Conservation (phyloP, 1,140 invertebrate species). For the Bombus sylvicola region DNA sequence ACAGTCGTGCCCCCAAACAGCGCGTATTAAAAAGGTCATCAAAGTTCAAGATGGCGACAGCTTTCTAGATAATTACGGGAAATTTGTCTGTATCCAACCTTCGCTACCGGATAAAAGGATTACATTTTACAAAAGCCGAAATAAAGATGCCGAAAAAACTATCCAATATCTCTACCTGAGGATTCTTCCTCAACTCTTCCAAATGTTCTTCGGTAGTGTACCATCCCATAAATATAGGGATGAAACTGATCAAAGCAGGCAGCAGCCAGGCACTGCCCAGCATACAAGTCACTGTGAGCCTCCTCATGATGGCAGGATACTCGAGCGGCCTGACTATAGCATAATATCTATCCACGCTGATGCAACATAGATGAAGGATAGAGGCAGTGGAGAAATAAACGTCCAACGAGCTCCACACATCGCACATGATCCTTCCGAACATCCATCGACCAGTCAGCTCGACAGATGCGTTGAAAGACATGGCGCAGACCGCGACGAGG, state of each 20-base stretch:
- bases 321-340: constrained; percentile 94
- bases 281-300: constrained; percentile 90
- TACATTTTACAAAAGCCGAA: no score
- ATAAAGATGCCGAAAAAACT: no score
- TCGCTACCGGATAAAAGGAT: no score
- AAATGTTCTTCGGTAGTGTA: constrained; percentile 92
- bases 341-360: constrained; percentile 96
- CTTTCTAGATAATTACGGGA: no score
- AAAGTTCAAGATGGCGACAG: no score
- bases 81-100: no score
- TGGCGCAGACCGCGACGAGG: constrained; percentile 94
- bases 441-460: constrained; percentile 93
- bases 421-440: constrained; percentile 95
- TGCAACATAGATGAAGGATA: constrained; percentile 97
- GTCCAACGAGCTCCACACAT: constrained; percentile 97
- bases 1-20: no score
- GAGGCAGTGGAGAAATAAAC: constrained; percentile 98
- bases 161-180: constrained; percentile 83
- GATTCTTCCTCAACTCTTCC: constrained; percentile 85
- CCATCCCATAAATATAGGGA: constrained; percentile 96
- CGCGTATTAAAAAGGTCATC: no score
- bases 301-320: constrained; percentile 94
- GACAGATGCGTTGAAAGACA: constrained; percentile 97
- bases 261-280: constrained; percentile 94
- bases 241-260: constrained; percentile 96